Evolutionary conservation across 2,888 invertebrate species (phyloP).

Genomic region (Mimumesa dahlbomi): DNA sequence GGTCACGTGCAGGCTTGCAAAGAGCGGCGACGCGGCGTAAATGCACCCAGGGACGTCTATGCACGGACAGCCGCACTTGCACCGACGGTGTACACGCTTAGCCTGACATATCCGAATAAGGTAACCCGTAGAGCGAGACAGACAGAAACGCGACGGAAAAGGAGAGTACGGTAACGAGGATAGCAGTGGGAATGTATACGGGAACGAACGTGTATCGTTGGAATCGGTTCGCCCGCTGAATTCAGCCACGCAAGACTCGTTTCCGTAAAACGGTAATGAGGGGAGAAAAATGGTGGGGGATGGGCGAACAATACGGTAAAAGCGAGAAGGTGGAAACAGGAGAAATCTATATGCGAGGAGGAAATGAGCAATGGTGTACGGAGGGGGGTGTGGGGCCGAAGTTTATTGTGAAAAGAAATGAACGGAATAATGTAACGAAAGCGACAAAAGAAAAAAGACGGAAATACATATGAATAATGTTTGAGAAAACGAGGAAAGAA

Average conservation of each 20-base stretch:
- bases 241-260: no score
- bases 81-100: constrained; percentile 34
- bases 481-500: not conserved
- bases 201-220: constrained; percentile 9
- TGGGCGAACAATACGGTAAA: no score
- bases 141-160: constrained; percentile 31
- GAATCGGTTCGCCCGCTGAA: not conserved
- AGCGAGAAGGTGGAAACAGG: no score
- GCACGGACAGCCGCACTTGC: constrained; percentile 35
- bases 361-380: no score
- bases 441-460: no score
- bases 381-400: no score
- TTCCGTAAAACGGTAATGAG: no score
- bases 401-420: no score
- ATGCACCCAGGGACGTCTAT: constrained; percentile 28
- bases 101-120: constrained; percentile 63
- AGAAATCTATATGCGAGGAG: no score
- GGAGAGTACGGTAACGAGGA: constrained; percentile 40
- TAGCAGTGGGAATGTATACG: constrained; percentile 38
- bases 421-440: no score
- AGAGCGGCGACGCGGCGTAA: constrained; percentile 22
- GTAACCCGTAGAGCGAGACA: constrained; percentile 34
- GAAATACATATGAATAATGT: no score
- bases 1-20: constrained; percentile 34
- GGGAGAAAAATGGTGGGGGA: no score